Base-by-base conservation (phyloP, 2,113 vertebrate species). In the Hippocampus barbouri region DNA sequence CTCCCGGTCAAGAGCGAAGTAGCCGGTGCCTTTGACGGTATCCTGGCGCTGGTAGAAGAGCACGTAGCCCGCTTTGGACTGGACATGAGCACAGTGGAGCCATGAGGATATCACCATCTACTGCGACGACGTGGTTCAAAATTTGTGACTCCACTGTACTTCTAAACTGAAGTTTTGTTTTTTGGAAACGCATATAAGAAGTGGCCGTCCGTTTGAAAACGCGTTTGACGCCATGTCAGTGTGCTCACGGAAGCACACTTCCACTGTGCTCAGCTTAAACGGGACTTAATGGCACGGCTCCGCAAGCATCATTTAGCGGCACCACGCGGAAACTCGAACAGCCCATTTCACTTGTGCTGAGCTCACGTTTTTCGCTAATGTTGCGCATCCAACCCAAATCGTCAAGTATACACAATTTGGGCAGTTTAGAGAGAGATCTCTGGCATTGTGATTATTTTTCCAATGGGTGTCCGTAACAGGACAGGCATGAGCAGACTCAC, bases 51-150 rank as follows among this genome's bases (percentile, higher is more conserved):
- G 96, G 89, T 98, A 99, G 92, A 99, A 99, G 61, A 99, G 93
- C 73, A 99, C 97, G 30, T 98, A 99, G 0, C 95, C 96, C 45
- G 97, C 97, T 93, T 99, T 99, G 87, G 97, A 98, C 97, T 99
- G 88, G 77, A 88, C 63, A 70, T 8, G 23, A 62, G 71, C 23
- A 59, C 27, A 75, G 9, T 57, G 34, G 65, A 25, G 73, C 23
- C 49, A 54, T 68, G 16, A 54, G 27, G 14, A 66, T n/a, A 47
- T 16, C 25, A 45, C n/a, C 5, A 4, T 15, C 8, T 18, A 30
- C 59, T 6, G 53, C 18, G 14, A 51, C 16, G 18, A 18, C 4
- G 49, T 5, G 18, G 49, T 51, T 16, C 16, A 51, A 18, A 16
- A 16, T 18, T 51, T 1, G 5, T 1, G 7, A 11, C 10, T 2